Evolutionary conservation across 1,140 invertebrate genomes (phyloP).

Genomic region (Bombus waltoni): DNA sequence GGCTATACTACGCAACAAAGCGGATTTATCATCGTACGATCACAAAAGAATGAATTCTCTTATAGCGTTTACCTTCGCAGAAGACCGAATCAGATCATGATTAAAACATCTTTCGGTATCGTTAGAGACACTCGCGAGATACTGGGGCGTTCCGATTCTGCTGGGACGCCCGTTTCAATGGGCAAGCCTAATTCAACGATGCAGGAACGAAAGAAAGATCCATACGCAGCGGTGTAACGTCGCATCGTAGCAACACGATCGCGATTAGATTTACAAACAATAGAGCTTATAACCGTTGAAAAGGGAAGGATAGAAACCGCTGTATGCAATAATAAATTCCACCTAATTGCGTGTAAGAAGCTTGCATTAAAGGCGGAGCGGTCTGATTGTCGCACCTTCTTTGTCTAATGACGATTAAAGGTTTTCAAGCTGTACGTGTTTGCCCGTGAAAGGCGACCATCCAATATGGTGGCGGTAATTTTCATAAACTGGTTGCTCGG

Average conservation of each 20-base stretch:
- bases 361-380: not conserved
- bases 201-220: not conserved
- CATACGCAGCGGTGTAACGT: not conserved
- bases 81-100: not conserved
- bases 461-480: slow-evolving; percentile 25
- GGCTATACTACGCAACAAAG: too few relatives aligned
- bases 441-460: slow-evolving; percentile 25
- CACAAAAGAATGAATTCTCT: not conserved
- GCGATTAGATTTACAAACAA: slow-evolving; percentile 23
- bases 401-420: slow-evolving; percentile 22
- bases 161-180: not conserved
- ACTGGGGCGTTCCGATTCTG: not conserved
- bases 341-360: not conserved
- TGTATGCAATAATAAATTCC: slow-evolving; percentile 29
- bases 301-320: not conserved
- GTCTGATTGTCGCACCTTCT: not conserved
- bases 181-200: not conserved
- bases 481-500: slow-evolving; percentile 49
- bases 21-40: not conserved
- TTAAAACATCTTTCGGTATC: not conserved
- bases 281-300: not conserved
- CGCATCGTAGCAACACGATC: not conserved
- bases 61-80: not conserved
- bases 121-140: not conserved
- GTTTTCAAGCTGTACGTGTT: slow-evolving; percentile 11